Conservation (phyloP, 2,113 vertebrate species). For the Hippocampus zosterae region DNA sequence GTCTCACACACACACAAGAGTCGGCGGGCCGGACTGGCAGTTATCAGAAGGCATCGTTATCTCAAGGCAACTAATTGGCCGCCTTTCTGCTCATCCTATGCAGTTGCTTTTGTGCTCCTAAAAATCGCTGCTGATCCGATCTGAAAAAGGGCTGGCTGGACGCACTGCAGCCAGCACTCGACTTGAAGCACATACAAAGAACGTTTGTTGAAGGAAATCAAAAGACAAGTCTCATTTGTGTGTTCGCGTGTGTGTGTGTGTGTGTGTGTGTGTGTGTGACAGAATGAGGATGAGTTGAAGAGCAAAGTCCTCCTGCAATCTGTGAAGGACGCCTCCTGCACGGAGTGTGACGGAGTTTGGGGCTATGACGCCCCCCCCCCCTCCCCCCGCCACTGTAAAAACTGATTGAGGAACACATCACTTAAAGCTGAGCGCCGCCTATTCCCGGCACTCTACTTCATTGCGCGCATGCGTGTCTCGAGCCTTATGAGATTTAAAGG, state of each 20-base stretch:
- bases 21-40: slow-evolving; percentile 34
- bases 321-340: slow-evolving; percentile 56
- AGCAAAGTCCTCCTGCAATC: slow-evolving; percentile 44
- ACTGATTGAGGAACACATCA: slow-evolving; percentile 50
- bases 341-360: slow-evolving; percentile 33
- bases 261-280: slow-evolving; percentile 35
- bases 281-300: slow-evolving; percentile 57
- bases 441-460: slow-evolving; percentile 46
- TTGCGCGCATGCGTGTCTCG: slow-evolving; percentile 42
- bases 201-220: slow-evolving; percentile 12
- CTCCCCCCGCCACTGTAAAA: slow-evolving; percentile 16
- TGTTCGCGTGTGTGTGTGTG: slow-evolving; percentile 27
- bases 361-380: slow-evolving; percentile 36
- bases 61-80: slow-evolving; percentile 68
- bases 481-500: slow-evolving; percentile 50
- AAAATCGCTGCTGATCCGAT: slow-evolving; percentile 43
- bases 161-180: slow-evolving; percentile 42
- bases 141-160: slow-evolving; percentile 31
- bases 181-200: slow-evolving; percentile 52
- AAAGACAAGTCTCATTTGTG: slow-evolving; percentile 1
- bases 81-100: slow-evolving; percentile 54
- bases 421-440: slow-evolving; percentile 37
- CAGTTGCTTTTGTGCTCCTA: slow-evolving; percentile 51
- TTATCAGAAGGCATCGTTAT: slow-evolving; percentile 41
- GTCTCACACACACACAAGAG: slow-evolving; percentile 11